phyloP scores from a whole-genome alignment of 2,113 vertebrate species.

The Grammomys surdaster region DNA sequence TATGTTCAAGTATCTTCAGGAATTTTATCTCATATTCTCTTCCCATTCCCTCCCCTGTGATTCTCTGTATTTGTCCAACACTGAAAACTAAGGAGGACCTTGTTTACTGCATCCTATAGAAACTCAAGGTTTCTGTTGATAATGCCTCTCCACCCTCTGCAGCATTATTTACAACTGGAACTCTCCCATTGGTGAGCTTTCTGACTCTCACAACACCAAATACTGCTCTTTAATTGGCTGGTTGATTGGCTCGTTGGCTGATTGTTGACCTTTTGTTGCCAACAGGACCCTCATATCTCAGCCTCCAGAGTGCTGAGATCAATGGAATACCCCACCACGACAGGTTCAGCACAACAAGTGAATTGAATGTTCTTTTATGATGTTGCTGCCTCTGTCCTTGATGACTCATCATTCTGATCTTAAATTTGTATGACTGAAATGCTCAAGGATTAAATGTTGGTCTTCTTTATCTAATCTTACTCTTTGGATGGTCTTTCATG shows the following conservation, averaged over 20 bases:
- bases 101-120: background rate
- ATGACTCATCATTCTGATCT: background rate
- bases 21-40: background rate
- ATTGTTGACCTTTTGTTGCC: background rate
- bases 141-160: background rate
- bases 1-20: background rate
- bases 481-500: background rate
- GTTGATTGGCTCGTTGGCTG: background rate
- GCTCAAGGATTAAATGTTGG: too few species aligned
- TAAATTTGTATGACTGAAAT: background rate
- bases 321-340: background rate
- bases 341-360: background rate
- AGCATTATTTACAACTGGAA: background rate
- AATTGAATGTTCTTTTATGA: background rate
- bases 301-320: background rate
- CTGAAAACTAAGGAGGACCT: background rate
- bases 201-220: background rate
- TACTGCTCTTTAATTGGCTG: background rate
- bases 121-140: background rate
- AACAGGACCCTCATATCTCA: background rate
- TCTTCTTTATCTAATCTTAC: background rate
- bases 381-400: background rate
- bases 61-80: background rate
- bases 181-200: background rate
- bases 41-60: too few species aligned